These are phyloP conservation scores for Scrobipalpa atriplicella DNA, from an alignment of 2,888 invertebrate species.

Conservation along the genomic window DNA sequence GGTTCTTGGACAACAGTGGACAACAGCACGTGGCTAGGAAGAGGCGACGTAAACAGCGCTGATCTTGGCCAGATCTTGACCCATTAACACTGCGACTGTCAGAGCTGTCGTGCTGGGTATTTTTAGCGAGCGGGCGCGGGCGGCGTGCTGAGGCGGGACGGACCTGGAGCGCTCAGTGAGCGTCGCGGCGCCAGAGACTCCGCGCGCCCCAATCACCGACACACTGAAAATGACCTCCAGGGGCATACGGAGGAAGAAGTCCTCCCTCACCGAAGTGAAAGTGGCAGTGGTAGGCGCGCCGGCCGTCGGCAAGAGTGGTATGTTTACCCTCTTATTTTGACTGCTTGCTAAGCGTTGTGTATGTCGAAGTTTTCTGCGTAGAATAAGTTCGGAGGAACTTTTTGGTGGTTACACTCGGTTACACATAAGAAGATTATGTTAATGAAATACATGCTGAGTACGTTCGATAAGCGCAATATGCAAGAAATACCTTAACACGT, in stretches of 20 bases:
- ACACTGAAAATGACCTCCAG: conserved; percentile 86
- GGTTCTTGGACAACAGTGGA: background rate
- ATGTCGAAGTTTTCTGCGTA: background rate
- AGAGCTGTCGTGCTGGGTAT: conserved; percentile 76
- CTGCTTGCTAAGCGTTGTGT: background rate
- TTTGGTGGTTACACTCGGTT: background rate
- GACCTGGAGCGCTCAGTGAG: conserved; percentile 18
- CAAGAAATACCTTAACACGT: no score
- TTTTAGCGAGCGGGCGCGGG: conserved; percentile 69
- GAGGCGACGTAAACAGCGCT: conserved; percentile 71
- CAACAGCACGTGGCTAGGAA: conserved; percentile 51
- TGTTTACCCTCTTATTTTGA: no score
- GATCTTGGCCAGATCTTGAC: conserved; percentile 83
- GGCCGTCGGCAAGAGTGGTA: conserved; percentile 96
- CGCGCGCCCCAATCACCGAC: background rate
- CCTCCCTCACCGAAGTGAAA: conserved; percentile 94
- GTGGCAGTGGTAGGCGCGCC: conserved; percentile 95
- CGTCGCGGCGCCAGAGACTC: background rate
- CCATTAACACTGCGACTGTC: conserved; percentile 76
- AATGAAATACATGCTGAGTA: no score
- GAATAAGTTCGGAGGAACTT: background rate
- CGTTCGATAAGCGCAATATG: no score
- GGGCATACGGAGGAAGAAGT: conserved; percentile 94
- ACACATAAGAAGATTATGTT: background rate
- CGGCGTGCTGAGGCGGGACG: conserved; percentile 38